Evolutionary conservation across 1,140 invertebrate species (phyloP).

Genomic region (Nymphalis io): DNA sequence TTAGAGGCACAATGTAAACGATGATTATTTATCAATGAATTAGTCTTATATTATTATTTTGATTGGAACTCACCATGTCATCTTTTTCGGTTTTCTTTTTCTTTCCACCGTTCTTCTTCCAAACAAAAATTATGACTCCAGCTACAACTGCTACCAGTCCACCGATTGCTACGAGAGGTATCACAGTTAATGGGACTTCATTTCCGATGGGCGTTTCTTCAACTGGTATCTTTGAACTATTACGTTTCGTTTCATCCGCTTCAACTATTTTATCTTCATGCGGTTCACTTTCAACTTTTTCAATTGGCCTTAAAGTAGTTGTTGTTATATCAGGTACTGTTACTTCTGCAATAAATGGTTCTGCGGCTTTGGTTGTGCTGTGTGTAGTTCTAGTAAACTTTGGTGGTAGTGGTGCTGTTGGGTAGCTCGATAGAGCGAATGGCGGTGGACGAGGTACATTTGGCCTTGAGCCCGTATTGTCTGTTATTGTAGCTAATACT

Average conservation of each 20-base stretch:
- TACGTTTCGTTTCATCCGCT: slow-evolving; percentile 45
- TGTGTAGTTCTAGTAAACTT: slow-evolving; percentile 50
- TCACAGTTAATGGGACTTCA: slow-evolving; percentile 61
- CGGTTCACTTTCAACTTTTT: slow-evolving; percentile 43
- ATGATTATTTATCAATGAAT: background rate
- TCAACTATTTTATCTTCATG: slow-evolving; percentile 42
- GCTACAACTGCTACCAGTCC: slow-evolving; percentile 67
- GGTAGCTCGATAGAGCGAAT: slow-evolving; percentile 48
- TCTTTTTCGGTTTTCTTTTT: slow-evolving; percentile 67
- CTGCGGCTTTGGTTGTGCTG: slow-evolving; percentile 65
- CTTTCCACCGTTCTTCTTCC: slow-evolving; percentile 60
- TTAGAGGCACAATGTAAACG: background rate
- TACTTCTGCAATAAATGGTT: slow-evolving; percentile 46
- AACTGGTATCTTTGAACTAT: slow-evolving; percentile 38
- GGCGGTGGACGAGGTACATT: slow-evolving; percentile 59
- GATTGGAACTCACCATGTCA: slow-evolving; percentile 64
- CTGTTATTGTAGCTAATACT: slow-evolving; percentile 67
- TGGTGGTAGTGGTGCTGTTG: slow-evolving; percentile 45
- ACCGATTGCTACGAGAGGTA: slow-evolving; percentile 68
- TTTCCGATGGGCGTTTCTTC: slow-evolving; percentile 47
- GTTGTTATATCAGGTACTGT: slow-evolving; percentile 63
- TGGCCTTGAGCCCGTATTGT: slow-evolving; percentile 49
- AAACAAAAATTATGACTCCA: slow-evolving; percentile 66
- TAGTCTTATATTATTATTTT: background rate
- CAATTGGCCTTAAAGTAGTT: slow-evolving; percentile 43